Base-by-base conservation (phyloP, 2,888 invertebrate species). In the Zonitis immaculata region DNA sequence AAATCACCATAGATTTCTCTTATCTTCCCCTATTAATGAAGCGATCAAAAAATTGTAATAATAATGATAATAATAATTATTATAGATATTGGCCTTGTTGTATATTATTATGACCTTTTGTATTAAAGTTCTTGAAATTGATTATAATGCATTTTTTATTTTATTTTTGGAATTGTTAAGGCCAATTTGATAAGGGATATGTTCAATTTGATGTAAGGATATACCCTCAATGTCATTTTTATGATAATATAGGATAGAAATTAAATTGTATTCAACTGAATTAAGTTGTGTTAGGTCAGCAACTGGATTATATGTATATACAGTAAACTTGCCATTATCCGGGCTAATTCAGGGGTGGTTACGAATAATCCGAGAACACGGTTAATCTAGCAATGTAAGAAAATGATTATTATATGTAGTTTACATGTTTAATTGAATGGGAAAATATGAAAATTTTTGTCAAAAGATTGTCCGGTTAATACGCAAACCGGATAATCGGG, bases 231-330 rank as follows among this genome's bases (percentile, higher is more conserved):
- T 39, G 39, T 20, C 39, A 39, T 39, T 18, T 20, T 18, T 4
- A 20, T 39, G 39, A 39, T 39, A 39, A 39, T 39, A 6, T n/a
- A n/a, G n/a, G n/a, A 18, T 18, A 3, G 9, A 11, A 39, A 39
- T 20, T n/a, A 45, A 27, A 3, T 28, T 11, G 2, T n/a, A n/a
- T 26, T 26, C 6, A 27, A 28, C 8, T 26, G 4, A 16, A 48
- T 26, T 18, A 47, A 48, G 42, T 48, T 48, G 48, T 11, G 48
- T 42, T 48, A 48, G 48, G 48, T 48, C 48, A 42, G 48, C 48
- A 42, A 26, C 20, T 26, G 42, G 26, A 48, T 48, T 48, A 48
- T 9, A n/a, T n/a, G n/a, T n/a, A n/a, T n/a, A n/a, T n/a, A n/a
- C n/a, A n/a, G n/a, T n/a, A n/a, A n/a, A n/a, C n/a, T n/a, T n/a